phyloP scores from a whole-genome alignment of 2,797 vertebrate species.

The Etheostoma perlongum region DNA sequence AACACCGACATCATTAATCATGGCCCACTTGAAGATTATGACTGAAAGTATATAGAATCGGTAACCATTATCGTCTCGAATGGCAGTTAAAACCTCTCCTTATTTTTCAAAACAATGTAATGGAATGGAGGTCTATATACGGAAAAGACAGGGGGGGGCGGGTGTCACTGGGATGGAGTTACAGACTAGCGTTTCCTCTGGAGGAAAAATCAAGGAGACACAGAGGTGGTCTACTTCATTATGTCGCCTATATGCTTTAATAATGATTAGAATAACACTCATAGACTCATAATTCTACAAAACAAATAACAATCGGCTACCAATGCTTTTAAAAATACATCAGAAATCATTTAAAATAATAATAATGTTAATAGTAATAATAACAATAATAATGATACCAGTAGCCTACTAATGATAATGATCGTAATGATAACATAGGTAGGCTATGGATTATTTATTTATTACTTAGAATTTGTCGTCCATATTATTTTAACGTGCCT shows the following conservation, averaged over 20 bases:
- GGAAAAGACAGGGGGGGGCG: not conserved
- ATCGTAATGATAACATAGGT: too few relatives aligned
- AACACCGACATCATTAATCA: constrained; percentile 90
- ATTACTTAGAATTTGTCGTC: not conserved
- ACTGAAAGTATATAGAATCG: constrained; percentile 89
- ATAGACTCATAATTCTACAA: not conserved
- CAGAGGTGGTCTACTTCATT: constrained; percentile 38
- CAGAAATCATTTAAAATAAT: not conserved
- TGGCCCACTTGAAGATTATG: constrained; percentile 92
- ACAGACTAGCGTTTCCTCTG: constrained; percentile 42
- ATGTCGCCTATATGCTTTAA: constrained; percentile 5
- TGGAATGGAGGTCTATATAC: constrained; percentile 39
- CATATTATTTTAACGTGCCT: not conserved
- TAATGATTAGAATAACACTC: not conserved
- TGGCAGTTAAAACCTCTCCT: constrained; percentile 85
- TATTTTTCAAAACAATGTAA: constrained; percentile 87
- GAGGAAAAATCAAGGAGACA: constrained; percentile 56
- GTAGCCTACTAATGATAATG: not conserved
- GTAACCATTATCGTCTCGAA: constrained; percentile 89
- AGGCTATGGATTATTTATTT: not conserved
- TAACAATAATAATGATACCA: too few relatives aligned
- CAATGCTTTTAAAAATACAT: not conserved
- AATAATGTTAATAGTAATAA: not conserved
- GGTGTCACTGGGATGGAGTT: constrained; percentile 64
- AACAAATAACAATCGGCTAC: too few relatives aligned